Conservation (phyloP, 2,797 vertebrate species). For the Acanthurus lineatus region DNA sequence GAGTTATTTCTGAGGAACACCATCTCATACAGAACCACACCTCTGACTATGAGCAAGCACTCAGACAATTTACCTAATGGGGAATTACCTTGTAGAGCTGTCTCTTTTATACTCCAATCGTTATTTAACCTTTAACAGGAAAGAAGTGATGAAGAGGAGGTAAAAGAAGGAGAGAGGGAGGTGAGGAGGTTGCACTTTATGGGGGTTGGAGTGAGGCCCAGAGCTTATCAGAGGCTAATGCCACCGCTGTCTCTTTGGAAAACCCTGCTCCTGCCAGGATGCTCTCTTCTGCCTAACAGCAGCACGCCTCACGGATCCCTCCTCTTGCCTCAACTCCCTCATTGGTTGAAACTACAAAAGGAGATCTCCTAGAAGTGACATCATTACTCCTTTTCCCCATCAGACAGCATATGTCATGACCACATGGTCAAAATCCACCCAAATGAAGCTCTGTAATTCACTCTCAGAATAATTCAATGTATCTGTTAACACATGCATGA, state of each 20-base stretch:
- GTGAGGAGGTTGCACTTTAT: slow-evolving; percentile 39
- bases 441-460: slow-evolving; percentile 10
- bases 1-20: slow-evolving; percentile 23
- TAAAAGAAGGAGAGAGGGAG: not conserved
- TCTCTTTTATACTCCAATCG: not conserved
- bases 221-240: slow-evolving; percentile 70
- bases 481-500: not conserved
- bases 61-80: not conserved
- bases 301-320: slow-evolving; percentile 65
- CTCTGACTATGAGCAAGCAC: not conserved
- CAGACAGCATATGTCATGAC: slow-evolving; percentile 53
- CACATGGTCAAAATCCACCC: slow-evolving; percentile 53
- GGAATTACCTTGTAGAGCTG: not conserved
- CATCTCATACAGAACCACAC: not conserved
- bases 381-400: slow-evolving; percentile 52
- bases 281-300: slow-evolving; percentile 80
- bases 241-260: slow-evolving; percentile 58
- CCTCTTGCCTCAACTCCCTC: slow-evolving; percentile 48
- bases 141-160: slow-evolving; percentile 20
- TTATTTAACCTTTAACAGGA: slow-evolving; percentile 19
- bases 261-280: slow-evolving; percentile 69
- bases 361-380: slow-evolving; percentile 65
- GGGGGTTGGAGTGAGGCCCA: slow-evolving; percentile 63
- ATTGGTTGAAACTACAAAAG: slow-evolving; percentile 70
- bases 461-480: slow-evolving; percentile 12